Evolutionary conservation across 2,888 invertebrate species (phyloP), one percentile per base, ranked within the genome.

Genomic region (Plusia festucae): DNA sequence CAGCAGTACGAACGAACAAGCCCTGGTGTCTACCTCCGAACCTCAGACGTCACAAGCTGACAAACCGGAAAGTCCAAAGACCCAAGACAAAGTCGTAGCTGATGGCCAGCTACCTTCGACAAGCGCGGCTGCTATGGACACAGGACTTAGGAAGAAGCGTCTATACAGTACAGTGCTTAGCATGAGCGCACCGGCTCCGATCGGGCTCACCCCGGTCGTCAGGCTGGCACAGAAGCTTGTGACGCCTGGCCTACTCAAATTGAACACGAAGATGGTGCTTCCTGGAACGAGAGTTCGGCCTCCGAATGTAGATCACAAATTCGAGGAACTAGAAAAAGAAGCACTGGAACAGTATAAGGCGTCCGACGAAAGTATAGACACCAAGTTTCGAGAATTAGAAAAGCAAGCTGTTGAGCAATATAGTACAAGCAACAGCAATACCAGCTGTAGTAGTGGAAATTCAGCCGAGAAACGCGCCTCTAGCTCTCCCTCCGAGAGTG

Each of bases 391-490:
- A 60, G 96, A 97, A 72, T 87, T 97, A 65, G 97, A 97, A 81
- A 94, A 96, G 66, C 96, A 97, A 80, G 97, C 97, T 0, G 96
- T 96, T 57, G 97, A 97, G 80, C 97, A 97, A 82, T 97, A 97
- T 85, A 95, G 95, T 79, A 91, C 91, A 0, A 94, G 95, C 74
- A 94, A 94, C 67, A 95, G 94, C 75, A 94, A 93, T 70, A 95
- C 94, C 0, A 95, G 95, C 69, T 95, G 94, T 79, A 93, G 94
- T 80, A 94, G 94, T 73, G 93, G 91, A 0, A 90, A 91, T 65
- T 92, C 93, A 0, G 88, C 88, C 11, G 92, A 91, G 70, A 94
- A 93, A 60, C 86, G 88, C 54, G 77, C 81, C 1, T 78, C 88
- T 0, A 85, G 81, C 56, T 81, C 85, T 16, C 83, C 88, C 0